phyloP scores from a whole-genome alignment of 1,140 invertebrate species.

The Pogonomyrmex californicus region DNA sequence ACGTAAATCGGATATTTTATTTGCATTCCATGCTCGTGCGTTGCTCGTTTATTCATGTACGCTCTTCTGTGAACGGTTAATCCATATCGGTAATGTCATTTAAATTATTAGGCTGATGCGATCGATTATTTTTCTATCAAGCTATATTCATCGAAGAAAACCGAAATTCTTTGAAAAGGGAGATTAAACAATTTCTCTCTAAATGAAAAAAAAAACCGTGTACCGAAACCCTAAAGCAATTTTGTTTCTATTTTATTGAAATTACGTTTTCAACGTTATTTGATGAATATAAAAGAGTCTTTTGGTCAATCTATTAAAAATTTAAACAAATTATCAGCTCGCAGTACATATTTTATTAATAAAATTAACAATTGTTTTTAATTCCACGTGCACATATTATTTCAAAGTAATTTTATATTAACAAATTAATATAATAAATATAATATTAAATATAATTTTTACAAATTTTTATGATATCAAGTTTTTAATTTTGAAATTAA shows the following conservation, averaged over 20 bases:
- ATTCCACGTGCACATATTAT: neutral
- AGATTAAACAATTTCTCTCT: conserved; percentile 20
- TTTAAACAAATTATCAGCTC: neutral
- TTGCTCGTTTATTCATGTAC: neutral
- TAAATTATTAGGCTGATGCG: neutral
- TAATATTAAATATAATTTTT: neutral
- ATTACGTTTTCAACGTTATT: conserved; percentile 8
- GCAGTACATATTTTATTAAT: neutral
- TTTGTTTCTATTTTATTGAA: neutral
- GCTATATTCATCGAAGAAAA: conserved; percentile 11
- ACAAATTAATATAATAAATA: neutral
- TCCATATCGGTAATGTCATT: conserved; percentile 3
- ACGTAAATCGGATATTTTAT: neutral
- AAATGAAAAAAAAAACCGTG: neutral
- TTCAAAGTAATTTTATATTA: neutral
- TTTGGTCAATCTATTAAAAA: neutral
- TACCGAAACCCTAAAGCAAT: neutral
- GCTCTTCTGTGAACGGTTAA: neutral
- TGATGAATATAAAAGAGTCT: neutral
- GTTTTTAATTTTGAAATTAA: neutral
- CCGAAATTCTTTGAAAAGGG: neutral
- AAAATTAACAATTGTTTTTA: neutral
- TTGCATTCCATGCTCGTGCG: neutral
- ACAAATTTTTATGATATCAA: neutral
- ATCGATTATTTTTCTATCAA: neutral